Percentiles rank a stretch among this genome's conserved stretches.
phyloP scores from a whole-genome alignment of 2,888 invertebrate genomes.

The Diplolepis rosae region DNA sequence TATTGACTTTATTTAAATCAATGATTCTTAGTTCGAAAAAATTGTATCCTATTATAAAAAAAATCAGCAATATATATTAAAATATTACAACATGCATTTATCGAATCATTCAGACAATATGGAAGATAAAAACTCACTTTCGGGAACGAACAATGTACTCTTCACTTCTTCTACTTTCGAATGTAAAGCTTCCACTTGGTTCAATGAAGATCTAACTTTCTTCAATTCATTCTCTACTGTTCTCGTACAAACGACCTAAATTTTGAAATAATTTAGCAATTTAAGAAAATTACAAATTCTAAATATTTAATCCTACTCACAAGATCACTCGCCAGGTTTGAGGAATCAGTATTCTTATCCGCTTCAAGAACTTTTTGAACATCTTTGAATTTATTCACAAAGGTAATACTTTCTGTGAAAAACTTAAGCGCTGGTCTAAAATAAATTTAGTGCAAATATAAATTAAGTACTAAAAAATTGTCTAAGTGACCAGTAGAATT shows the following conservation, averaged over 20 bases:
- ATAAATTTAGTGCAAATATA: background rate
- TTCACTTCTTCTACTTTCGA: constrained; percentile 12
- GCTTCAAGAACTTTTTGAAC: constrained; percentile 6
- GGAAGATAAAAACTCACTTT: background rate
- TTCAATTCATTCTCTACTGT: constrained; percentile 6
- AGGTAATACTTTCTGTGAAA: background rate
- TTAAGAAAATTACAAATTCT: background rate
- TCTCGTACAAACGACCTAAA: background rate
- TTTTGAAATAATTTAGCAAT: background rate
- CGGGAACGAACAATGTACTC: constrained; percentile 3
- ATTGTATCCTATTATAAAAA: background rate
- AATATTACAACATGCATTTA: background rate
- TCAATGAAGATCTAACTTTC: constrained; percentile 15
- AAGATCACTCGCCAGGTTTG: background rate
- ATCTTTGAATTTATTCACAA: constrained; percentile 12
- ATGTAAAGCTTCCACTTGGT: constrained; percentile 21
- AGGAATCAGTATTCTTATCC: constrained; percentile 16
- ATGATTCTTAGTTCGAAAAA: no score
- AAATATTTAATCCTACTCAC: background rate
- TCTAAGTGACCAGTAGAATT: background rate
- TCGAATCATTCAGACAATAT: background rate
- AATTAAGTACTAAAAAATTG: no score
- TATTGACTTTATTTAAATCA: no score
- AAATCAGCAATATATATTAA: background rate
- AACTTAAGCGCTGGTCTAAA: constrained; percentile 15